Evolutionary conservation across 2,113 vertebrate species (phyloP).

Genomic region (Eurypyga helias): DNA sequence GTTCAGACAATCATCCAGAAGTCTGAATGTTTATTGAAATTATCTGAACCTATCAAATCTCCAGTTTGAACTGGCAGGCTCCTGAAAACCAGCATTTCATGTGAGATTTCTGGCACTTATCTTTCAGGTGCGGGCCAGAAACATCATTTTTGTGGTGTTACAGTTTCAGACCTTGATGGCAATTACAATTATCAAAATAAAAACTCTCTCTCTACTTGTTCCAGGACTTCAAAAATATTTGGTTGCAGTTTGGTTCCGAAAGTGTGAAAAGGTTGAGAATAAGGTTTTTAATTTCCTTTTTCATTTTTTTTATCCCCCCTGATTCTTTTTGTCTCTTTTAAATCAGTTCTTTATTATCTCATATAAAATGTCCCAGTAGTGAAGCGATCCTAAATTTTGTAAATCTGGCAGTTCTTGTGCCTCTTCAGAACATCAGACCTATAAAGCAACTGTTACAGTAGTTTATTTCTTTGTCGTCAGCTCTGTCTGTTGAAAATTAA

Average conservation of each 20-base stretch:
- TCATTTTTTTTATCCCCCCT: fast-evolving
- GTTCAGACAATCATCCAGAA: conserved; percentile 32
- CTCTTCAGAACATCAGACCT: neutral
- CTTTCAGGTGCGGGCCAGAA: conserved; percentile 51
- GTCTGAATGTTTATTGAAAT: conserved; percentile 35
- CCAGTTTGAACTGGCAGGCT: conserved; percentile 37
- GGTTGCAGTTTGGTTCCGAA: conserved; percentile 26
- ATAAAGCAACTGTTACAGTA: conserved; percentile 52
- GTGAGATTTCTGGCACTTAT: conserved; percentile 47
- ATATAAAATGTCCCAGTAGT: neutral
- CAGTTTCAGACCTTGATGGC: conserved; percentile 22
- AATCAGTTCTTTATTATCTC: neutral
- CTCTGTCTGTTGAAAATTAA: conserved; percentile 75
- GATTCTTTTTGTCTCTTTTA: neutral
- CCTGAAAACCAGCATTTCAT: conserved; percentile 46
- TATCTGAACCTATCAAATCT: conserved; percentile 33
- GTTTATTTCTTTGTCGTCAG: conserved; percentile 42
- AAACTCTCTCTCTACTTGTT: conserved; percentile 15
- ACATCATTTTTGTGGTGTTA: conserved; percentile 59
- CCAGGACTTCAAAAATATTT: conserved; percentile 7
- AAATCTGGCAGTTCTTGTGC: neutral
- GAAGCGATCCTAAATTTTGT: neutral
- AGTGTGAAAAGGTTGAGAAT: neutral
- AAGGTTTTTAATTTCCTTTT: neutral
- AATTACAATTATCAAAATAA: conserved; percentile 26